phyloP scores from a whole-genome alignment of 2,797 vertebrate species.

The Hyperoplus lanceolatus region DNA sequence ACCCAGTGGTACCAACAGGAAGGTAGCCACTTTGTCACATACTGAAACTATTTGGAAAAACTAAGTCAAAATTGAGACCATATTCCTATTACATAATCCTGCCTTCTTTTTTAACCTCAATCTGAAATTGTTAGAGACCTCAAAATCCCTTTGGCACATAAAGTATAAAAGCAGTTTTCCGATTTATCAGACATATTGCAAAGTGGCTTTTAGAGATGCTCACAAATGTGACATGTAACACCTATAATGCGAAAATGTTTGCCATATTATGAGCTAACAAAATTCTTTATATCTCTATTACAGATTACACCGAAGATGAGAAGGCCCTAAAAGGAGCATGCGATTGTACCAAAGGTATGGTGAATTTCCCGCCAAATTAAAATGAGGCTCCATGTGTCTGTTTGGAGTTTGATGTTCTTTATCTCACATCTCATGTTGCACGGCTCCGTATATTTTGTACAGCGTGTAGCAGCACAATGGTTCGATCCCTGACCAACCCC shows the following conservation, averaged over 20 bases:
- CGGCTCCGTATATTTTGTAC: not conserved
- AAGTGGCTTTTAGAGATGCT: not conserved
- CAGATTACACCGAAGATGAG: conserved; percentile 97
- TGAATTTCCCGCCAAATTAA: not conserved
- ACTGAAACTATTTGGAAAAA: not conserved
- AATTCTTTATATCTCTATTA: conserved; percentile 38
- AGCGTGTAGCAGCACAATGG: not conserved
- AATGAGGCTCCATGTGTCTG: not conserved
- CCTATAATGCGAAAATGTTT: not conserved
- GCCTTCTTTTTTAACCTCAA: not conserved
- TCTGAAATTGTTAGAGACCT: not conserved
- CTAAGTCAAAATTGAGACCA: not conserved
- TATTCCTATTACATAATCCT: not conserved
- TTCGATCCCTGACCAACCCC: conserved; percentile 38
- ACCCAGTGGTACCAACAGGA: not conserved
- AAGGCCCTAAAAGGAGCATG: conserved; percentile 94
- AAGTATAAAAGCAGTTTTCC: not conserved
- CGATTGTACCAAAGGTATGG: conserved; percentile 93
- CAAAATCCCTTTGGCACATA: not conserved
- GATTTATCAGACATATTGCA: not conserved
- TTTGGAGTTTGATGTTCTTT: conserved; percentile 10
- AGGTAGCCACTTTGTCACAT: not conserved
- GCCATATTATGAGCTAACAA: conserved; percentile 5
- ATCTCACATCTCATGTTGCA: conserved; percentile 18
- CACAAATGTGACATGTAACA: not conserved